Evolutionary conservation across 2,113 vertebrate genomes (phyloP).

Genomic region (Parotia lawesii): DNA sequence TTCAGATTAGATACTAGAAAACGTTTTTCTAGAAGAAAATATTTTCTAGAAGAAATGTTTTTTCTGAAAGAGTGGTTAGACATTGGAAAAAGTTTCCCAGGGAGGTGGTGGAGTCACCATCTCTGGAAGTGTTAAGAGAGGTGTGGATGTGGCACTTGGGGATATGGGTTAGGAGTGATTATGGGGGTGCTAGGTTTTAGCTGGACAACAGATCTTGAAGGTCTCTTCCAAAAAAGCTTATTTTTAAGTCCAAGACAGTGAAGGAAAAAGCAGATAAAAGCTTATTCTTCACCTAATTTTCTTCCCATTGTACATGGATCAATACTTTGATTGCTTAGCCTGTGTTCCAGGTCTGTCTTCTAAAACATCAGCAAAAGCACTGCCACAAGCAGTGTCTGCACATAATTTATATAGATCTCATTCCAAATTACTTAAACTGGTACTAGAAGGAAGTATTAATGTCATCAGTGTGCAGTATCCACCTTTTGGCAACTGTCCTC

Average conservation of each 20-base stretch:
- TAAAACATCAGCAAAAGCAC: not conserved
- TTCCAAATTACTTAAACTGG: not conserved
- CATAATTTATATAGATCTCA: not conserved
- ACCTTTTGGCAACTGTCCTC: not conserved
- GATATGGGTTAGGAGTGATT: not conserved
- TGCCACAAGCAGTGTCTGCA: not conserved
- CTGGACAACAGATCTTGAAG: not conserved
- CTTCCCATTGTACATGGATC: not conserved
- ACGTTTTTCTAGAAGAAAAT: not conserved
- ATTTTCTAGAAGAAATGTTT: not conserved
- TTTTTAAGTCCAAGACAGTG: not conserved
- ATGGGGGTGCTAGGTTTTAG: not conserved
- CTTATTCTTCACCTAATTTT: not conserved
- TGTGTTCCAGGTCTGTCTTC: not conserved
- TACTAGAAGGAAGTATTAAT: not conserved
- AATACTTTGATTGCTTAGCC: not conserved
- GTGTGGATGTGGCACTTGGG: not conserved
- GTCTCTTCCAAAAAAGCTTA: not conserved
- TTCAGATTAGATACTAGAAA: not conserved
- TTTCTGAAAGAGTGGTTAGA: not conserved
- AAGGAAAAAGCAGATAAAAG: not conserved
- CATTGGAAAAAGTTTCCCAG: not conserved
- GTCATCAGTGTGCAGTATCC: not conserved
- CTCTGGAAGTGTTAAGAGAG: not conserved
- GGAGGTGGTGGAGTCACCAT: not conserved